Conservation (phyloP, 2,113 vertebrate species). For the Dascyllus trimaculatus region DNA sequence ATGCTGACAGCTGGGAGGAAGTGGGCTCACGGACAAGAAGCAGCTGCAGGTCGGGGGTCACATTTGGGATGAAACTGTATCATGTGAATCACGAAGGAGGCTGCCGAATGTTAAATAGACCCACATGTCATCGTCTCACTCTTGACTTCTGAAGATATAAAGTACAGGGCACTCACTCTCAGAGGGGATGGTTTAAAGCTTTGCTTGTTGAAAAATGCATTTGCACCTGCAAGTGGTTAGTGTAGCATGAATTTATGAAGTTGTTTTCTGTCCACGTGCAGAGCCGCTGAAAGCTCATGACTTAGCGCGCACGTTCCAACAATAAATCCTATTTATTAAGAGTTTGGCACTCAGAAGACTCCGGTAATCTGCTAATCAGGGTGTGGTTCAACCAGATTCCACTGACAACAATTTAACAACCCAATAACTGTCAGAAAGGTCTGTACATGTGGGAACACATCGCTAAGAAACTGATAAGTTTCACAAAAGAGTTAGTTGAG, state of each 20-base stretch:
- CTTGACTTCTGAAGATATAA: background rate
- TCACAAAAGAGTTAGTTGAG: too few species aligned
- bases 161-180: background rate
- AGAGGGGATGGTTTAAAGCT: background rate
- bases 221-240: background rate
- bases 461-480: background rate
- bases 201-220: background rate
- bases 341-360: background rate
- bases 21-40: constrained; percentile 45
- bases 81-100: constrained; percentile 14
- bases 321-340: background rate
- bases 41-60: constrained; percentile 71
- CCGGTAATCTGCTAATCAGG: too few species aligned
- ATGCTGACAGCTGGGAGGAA: constrained; percentile 73
- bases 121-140: constrained; percentile 9
- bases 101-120: constrained; percentile 3
- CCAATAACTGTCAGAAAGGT: background rate
- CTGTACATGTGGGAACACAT: background rate
- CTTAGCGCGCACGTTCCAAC: too few species aligned
- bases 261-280: background rate
- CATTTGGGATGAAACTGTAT: constrained; percentile 6
- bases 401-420: background rate
- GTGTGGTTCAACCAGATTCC: background rate
- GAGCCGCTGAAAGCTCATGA: too few species aligned
- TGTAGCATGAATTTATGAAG: background rate